Base-by-base conservation (phyloP, 2,888 invertebrate genomes). In the Drosophila peninsularis region DNA sequence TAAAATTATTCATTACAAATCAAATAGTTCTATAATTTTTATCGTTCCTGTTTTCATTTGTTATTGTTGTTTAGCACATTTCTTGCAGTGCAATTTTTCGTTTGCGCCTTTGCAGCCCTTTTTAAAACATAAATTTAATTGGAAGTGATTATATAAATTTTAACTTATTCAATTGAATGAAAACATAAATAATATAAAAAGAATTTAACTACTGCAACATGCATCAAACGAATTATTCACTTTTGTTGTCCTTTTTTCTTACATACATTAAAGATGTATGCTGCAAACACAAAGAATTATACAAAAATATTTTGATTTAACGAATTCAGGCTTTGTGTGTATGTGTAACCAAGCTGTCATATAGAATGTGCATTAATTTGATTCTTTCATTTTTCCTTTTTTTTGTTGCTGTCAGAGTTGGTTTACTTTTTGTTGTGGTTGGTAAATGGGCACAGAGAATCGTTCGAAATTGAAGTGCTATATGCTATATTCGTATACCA, bases 1-100 rank as follows among this genome's bases (percentile, higher is more conserved):
- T 86, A 83, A 89, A 82, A 84, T 81, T 81, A 78, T 75, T 87
- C 81, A 88, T 88, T 89, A 89, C 71, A 89, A 88, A 87, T 89
- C 89, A 84, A 89, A 83, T 84, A 89, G 72, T 75, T 89, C 89
- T 83, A 83, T 82, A 75, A 64, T 84, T 75, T 64, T 53, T 67
- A 64, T 75, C 52, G 54, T 80, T 77, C 63, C 70, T 39, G 30
- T 32, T 54, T n/a, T 36, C 30, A 19, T 7, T 50, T 55, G n/a
- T 56, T 56, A 24, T 62, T 65, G 6, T 45, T 44, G 11, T 19
- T 19, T 57, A 79, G 80, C 80, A 79, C 75, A 63, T 50, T 63
- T 75, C 36, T 62, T 69, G 70, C 64, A 65, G 54, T 75, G 53
- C 71, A 64, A 69, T 50, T 61, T 61, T 62, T 75, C 61, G 45